phyloP scores from a whole-genome alignment of 2,888 invertebrate genomes.

The Tetramorium bicarinatum region DNA sequence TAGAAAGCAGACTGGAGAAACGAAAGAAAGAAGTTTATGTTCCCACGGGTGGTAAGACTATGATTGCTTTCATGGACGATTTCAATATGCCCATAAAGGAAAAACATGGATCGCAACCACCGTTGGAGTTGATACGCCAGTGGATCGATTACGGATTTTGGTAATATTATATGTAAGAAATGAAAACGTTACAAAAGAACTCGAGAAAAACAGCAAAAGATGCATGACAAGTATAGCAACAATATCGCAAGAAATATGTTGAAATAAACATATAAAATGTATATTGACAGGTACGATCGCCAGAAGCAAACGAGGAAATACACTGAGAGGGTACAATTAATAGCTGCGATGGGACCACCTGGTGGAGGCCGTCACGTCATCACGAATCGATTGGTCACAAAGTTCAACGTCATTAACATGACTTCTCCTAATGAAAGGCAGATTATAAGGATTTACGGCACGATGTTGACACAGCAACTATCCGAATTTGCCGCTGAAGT shows the following conservation, averaged over 20 bases:
- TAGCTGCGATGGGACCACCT: constrained; percentile 95
- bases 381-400: constrained; percentile 92
- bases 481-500: constrained; percentile 93
- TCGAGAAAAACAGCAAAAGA: not conserved
- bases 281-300: constrained; percentile 89
- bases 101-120: constrained; percentile 95
- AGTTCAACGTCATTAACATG: constrained; percentile 93
- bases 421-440: constrained; percentile 94
- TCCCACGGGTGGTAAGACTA: constrained; percentile 93
- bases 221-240: not conserved
- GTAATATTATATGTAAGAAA: constrained; percentile 81
- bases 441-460: constrained; percentile 93
- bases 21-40: constrained; percentile 94
- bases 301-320: constrained; percentile 92
- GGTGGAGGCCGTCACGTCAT: constrained; percentile 95
- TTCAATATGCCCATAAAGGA: constrained; percentile 97
- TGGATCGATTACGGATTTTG: constrained; percentile 97
- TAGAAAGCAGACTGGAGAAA: constrained; percentile 95
- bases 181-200: not conserved
- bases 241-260: not conserved
- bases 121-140: constrained; percentile 93
- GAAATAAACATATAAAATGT: not conserved
- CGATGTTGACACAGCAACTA: constrained; percentile 94
- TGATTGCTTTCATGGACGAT: constrained; percentile 96
- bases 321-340: constrained; percentile 92